Conservation (phyloP, 2,797 vertebrate species). For the Sternotherus odoratus region DNA sequence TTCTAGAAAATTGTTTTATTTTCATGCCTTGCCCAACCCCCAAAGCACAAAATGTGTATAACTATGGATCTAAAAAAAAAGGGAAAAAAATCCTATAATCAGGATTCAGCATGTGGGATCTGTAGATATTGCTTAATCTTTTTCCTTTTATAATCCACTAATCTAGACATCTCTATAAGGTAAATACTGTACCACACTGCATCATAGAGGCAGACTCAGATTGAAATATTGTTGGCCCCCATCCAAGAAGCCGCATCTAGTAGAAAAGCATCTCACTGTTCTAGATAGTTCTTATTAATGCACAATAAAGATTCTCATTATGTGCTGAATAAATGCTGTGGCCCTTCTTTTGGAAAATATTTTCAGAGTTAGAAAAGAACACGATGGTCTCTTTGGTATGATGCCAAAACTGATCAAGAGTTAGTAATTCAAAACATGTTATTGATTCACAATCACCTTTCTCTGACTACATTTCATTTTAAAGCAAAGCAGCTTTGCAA, state of each 20-base stretch:
- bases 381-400: neutral
- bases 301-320: neutral
- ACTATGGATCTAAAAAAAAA: constrained; percentile 2
- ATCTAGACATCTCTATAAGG: neutral
- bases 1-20: neutral
- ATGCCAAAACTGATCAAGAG: neutral
- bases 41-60: neutral
- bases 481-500: neutral
- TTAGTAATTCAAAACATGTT: neutral
- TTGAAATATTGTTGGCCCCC: neutral
- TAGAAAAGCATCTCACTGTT: neutral
- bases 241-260: neutral
- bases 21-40: neutral
- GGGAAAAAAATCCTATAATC: neutral
- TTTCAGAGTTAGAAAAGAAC: neutral
- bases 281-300: neutral
- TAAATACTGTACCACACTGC: neutral
- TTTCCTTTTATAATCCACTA: neutral
- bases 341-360: neutral
- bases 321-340: neutral
- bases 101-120: neutral
- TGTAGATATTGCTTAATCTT: neutral
- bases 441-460: neutral
- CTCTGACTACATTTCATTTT: neutral
- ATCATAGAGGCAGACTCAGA: neutral